These are phyloP conservation scores for Lordiphosa collinella DNA, from an alignment of 1,140 invertebrate genomes.

Conservation along the genomic window DNA sequence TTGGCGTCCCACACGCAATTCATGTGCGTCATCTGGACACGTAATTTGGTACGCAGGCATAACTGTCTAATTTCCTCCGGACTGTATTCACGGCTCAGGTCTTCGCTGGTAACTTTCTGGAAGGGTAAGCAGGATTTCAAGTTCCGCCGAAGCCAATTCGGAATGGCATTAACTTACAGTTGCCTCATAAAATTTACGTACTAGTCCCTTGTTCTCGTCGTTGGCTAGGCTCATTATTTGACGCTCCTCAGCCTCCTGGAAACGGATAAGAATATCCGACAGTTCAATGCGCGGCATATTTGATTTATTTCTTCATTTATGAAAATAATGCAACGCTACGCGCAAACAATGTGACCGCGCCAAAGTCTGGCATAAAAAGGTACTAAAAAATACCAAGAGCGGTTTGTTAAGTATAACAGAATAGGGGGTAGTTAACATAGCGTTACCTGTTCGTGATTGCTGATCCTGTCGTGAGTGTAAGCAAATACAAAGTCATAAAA, in stretches of 20 bases:
- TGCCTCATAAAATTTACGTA: background rate
- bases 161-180: constrained; percentile 7
- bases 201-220: background rate
- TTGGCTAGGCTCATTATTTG: background rate
- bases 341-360: background rate
- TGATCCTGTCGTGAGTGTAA: too few species aligned
- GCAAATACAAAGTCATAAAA: too few species aligned
- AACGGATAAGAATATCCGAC: background rate
- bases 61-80: constrained; percentile 18
- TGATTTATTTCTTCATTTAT: background rate
- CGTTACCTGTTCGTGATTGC: too few species aligned
- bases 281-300: constrained; percentile 5
- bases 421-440: too few species aligned
- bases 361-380: too few species aligned
- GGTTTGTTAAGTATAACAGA: too few species aligned
- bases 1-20: constrained; percentile 48
- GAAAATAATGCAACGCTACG: background rate
- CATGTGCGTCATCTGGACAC: constrained; percentile 28
- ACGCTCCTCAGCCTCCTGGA: constrained; percentile 8
- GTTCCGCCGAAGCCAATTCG: background rate
- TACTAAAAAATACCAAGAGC: too few species aligned
- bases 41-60: constrained; percentile 38
- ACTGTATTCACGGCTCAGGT: constrained; percentile 25
- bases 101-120: constrained; percentile 39
- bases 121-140: background rate